A percentile compares a stretch with the other conserved stretches of the same genome.
Evolutionary conservation across 2,113 vertebrate genomes (phyloP).

Genomic region (Phrynosoma platyrhinos): DNA sequence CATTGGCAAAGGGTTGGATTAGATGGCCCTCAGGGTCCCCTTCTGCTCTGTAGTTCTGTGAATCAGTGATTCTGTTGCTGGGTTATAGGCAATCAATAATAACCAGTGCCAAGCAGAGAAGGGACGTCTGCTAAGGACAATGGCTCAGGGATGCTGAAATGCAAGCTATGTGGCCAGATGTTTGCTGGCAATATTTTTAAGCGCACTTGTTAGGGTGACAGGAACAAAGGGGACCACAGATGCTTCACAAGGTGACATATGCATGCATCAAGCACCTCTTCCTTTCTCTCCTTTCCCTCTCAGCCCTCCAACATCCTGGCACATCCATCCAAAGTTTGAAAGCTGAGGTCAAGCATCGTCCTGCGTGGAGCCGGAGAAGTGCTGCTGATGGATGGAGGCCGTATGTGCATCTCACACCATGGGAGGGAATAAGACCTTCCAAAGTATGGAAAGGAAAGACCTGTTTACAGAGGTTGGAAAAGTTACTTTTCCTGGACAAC

Average conservation of each 20-base stretch:
- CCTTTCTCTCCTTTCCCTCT: not conserved
- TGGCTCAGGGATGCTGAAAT: not conserved
- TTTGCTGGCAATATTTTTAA: not conserved
- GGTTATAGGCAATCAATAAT: not conserved
- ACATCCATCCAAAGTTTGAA: not conserved
- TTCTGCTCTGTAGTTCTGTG: too few relatives aligned
- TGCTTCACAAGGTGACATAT: slow-evolving; percentile 37
- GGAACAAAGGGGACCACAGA: not conserved
- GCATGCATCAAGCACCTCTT: not conserved
- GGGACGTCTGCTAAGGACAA: not conserved
- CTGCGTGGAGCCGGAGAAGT: too few relatives aligned
- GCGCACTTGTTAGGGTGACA: fast-evolving
- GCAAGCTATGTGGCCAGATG: not conserved
- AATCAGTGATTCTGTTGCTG: not conserved
- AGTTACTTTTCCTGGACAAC: too few relatives aligned
- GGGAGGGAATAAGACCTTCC: too few relatives aligned
- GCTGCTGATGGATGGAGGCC: not conserved
- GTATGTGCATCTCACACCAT: not conserved
- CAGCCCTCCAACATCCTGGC: slow-evolving; percentile 27
- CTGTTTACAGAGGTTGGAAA: too few relatives aligned
- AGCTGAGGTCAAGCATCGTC: slow-evolving; percentile 35
- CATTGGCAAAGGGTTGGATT: too few relatives aligned
- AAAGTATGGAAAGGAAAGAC: too few relatives aligned
- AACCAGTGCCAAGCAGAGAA: not conserved
- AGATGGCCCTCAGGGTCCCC: too few relatives aligned